Base-by-base conservation (phyloP, 2,113 vertebrate genomes). In the Ranitomeya imitator region DNA sequence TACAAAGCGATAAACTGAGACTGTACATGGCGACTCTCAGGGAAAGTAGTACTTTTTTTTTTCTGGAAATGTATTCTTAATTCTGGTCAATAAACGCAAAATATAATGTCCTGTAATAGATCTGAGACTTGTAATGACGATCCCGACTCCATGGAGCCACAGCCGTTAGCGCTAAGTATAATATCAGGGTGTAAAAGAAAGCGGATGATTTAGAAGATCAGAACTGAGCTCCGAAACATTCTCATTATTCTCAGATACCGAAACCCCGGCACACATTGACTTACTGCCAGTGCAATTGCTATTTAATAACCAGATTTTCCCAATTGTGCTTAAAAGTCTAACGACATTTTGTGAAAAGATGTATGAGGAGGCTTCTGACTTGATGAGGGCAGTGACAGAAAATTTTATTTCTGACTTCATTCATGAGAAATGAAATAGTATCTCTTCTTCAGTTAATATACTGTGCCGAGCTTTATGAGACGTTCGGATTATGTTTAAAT, bases 391-490 rank as follows among this genome's bases (percentile, higher is more conserved):
- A 78, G 23, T 89, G 82, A 85, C 81, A 84, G 87, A 83, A 67
- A 54, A 83, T 76, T 79, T 85, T 89, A 76, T 88, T 74, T 89
- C 52, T 11, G 19, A 69, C 61, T 83, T 84, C 71, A 83, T 83
- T 83, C 45, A 88, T 55, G 59, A 83, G 37, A 88, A 78, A 88
- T 83, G 69, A 88, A 83, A 84, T 84, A 77, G 80, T 83, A 78
- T 65, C 87, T 88, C 60, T 52, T 84, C 23, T 14, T 18, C 26
- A 63, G 74, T 79, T 79, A 79, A 78, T 69, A 89, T 88, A 84
- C 71, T 88, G 74, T 26, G 51, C 73, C 31, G 74, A n/a, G 61
- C 61, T 79, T 89, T 89, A 89, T 85, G 37, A 89, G 60, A 85
- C 63, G 16, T 12, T 79, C 21, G 23, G 73, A 84, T 84, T 88